These are phyloP conservation scores for Dendrocincla tyrannina DNA, from an alignment of 2,797 vertebrate species.

Conservation along the genomic window DNA sequence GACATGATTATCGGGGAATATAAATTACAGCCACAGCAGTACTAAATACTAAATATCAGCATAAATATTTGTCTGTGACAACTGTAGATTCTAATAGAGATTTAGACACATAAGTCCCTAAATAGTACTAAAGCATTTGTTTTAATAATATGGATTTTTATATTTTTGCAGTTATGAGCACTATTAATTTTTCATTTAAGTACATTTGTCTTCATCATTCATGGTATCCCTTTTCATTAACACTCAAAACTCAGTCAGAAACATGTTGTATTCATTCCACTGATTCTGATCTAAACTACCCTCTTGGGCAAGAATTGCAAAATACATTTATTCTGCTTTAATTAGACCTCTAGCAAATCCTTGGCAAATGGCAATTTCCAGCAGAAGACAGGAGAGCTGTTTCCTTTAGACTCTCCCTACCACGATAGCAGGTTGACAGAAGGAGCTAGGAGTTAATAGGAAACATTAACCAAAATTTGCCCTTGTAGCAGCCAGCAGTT, in stretches of 20 bases:
- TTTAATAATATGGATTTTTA: neutral
- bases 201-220: conserved; percentile 33
- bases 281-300: conserved; percentile 41
- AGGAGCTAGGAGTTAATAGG: conserved; percentile 42
- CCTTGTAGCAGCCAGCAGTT: conserved; percentile 40
- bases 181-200: conserved; percentile 44
- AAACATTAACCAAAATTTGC: conserved; percentile 53
- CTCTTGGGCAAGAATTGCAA: conserved; percentile 41
- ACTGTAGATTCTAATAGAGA: neutral
- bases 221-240: conserved; percentile 23
- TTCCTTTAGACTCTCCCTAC: conserved; percentile 6
- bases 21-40: neutral
- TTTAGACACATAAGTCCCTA: neutral
- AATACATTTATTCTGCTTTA: conserved; percentile 54
- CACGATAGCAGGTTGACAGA: neutral
- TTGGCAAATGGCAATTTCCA: neutral
- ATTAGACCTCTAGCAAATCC: conserved; percentile 32
- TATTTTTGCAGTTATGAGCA: neutral
- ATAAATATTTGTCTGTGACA: conserved; percentile 1
- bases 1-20: neutral
- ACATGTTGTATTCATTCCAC: neutral
- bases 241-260: neutral
- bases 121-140: neutral
- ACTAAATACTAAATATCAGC: neutral
- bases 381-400: neutral